Percentiles rank a stretch among this genome's conserved stretches.
Evolutionary conservation across 2,113 vertebrate species (phyloP).

Genomic region (Colistium nudipinnis): DNA sequence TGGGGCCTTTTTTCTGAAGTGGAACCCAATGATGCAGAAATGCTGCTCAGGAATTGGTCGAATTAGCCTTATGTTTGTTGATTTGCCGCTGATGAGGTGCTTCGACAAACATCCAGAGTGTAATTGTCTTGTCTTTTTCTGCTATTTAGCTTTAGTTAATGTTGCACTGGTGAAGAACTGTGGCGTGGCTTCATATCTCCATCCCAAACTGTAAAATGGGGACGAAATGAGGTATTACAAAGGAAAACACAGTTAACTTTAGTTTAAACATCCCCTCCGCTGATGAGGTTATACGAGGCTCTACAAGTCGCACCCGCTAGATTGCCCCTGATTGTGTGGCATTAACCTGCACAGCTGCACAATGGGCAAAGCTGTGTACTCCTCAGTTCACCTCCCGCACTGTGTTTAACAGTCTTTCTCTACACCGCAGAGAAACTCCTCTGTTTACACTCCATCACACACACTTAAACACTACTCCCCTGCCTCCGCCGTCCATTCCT

Average conservation of each 20-base stretch:
- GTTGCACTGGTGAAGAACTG: background rate
- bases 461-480: constrained; percentile 74
- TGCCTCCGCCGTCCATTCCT: constrained; percentile 65
- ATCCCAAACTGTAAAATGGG: background rate
- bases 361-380: constrained; percentile 38
- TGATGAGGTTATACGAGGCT: constrained; percentile 33
- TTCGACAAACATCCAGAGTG: constrained; percentile 47
- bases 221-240: constrained; percentile 3
- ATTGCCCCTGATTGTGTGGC: constrained; percentile 27
- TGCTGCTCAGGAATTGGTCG: constrained; percentile 50
- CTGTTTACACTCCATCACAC: constrained; percentile 79
- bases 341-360: constrained; percentile 53
- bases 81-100: constrained; percentile 53
- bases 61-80: constrained; percentile 62
- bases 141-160: constrained; percentile 8
- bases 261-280: constrained; percentile 10
- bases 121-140: constrained; percentile 21
- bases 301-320: background rate
- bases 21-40: constrained; percentile 54
- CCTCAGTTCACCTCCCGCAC: constrained; percentile 37
- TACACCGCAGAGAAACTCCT: constrained; percentile 62
- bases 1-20: constrained; percentile 49
- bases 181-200: background rate
- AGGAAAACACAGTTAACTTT: constrained; percentile 1
- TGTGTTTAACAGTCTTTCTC: constrained; percentile 69